phyloP scores from a whole-genome alignment of 1,140 invertebrate species.

The Mycetomoellerius zeteki region DNA sequence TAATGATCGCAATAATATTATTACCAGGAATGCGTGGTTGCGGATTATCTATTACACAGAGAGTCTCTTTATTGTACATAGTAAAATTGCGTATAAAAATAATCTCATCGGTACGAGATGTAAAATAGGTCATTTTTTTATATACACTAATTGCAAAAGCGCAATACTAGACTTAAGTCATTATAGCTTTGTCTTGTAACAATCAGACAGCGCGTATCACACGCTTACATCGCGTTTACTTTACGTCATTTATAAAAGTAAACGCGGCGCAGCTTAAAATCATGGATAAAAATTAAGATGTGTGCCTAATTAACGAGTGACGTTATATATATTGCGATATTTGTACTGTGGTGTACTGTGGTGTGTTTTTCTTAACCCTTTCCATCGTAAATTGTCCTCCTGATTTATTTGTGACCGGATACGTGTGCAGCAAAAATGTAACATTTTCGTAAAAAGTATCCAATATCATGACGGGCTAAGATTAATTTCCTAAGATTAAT shows the following conservation, averaged over 20 bases:
- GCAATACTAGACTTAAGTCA: slow-evolving; percentile 37
- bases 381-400: background rate
- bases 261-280: slow-evolving; percentile 44
- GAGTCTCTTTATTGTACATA: slow-evolving; percentile 47
- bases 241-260: background rate
- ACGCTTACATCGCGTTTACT: slow-evolving; percentile 41
- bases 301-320: slow-evolving; percentile 49
- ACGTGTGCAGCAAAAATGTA: background rate
- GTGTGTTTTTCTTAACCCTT: slow-evolving; percentile 19
- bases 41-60: background rate
- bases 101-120: slow-evolving; percentile 34
- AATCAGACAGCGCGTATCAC: slow-evolving; percentile 48
- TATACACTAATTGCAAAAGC: slow-evolving; percentile 46
- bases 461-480: background rate
- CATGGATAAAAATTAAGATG: slow-evolving; percentile 42
- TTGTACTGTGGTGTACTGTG: slow-evolving; percentile 56
- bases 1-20: background rate
- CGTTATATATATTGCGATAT: slow-evolving; percentile 33
- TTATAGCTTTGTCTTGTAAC: slow-evolving; percentile 10
- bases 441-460: background rate
- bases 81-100: slow-evolving; percentile 56
- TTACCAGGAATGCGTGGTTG: background rate
- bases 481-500: background rate
- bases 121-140: slow-evolving; percentile 45
- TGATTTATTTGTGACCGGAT: background rate